Conservation (phyloP, 1,140 invertebrate genomes). For the Lasaia peninsularis region DNA sequence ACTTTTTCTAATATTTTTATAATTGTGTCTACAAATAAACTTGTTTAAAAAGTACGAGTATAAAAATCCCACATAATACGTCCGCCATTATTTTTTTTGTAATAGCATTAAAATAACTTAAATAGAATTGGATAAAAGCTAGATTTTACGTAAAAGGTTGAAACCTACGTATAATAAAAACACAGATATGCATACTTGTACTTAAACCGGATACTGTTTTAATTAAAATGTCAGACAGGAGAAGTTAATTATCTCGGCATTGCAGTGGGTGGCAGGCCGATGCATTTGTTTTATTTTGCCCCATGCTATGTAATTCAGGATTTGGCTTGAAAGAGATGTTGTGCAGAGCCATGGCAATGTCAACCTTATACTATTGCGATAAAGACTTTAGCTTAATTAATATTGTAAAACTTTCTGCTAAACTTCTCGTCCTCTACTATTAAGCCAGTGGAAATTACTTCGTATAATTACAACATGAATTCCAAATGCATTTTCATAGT, state of each 20-base stretch:
- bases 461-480: not conserved
- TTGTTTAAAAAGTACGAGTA: no score
- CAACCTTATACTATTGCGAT: constrained; percentile 26
- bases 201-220: constrained; percentile 22
- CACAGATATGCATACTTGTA: constrained; percentile 7
- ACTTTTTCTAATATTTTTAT: no score
- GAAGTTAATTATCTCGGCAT: constrained; percentile 54
- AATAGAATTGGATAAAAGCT: not conserved
- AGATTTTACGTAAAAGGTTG: not conserved
- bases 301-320: constrained; percentile 46
- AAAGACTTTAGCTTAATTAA: constrained; percentile 14
- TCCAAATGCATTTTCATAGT: not conserved
- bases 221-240: constrained; percentile 59
- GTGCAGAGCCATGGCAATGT: constrained; percentile 20
- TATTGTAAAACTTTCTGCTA: not conserved
- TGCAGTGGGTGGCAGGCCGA: constrained; percentile 41
- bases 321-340: constrained; percentile 49
- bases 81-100: no score
- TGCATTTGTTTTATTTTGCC: constrained; percentile 60
- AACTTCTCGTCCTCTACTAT: not conserved
- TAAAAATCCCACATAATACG: no score
- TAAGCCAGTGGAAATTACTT: not conserved
- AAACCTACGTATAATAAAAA: constrained; percentile 6
- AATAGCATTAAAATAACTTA: not conserved
- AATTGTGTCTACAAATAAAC: no score